Conservation (phyloP, 2,797 vertebrate species). For the Rhinichthys osculus region DNA sequence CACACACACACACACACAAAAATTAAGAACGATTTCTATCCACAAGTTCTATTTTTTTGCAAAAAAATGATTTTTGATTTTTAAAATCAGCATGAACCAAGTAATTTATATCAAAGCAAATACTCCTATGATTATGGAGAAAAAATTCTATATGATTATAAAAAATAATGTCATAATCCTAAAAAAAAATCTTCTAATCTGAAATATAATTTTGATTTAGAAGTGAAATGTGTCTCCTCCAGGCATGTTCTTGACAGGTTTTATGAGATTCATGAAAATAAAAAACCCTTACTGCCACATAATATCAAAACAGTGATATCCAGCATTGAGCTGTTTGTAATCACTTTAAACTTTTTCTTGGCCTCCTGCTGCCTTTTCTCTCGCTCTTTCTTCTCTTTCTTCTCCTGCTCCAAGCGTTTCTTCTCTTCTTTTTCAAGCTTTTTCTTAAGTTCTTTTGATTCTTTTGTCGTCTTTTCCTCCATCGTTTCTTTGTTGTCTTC, state of each 20-base stretch:
- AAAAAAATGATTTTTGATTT: not conserved
- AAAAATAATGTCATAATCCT: too few species aligned
- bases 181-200: too few species aligned
- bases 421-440: slow-evolving; percentile 77
- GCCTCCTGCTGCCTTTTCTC: slow-evolving; percentile 45
- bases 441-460: slow-evolving; percentile 62
- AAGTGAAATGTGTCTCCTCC: not conserved
- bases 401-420: slow-evolving; percentile 76
- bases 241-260: not conserved
- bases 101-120: not conserved
- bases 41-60: too few species aligned
- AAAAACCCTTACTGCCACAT: not conserved
- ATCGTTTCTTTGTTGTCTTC: not conserved
- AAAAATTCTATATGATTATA: too few species aligned
- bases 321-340: not conserved
- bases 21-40: too few species aligned
- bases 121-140: too few species aligned
- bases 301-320: not conserved
- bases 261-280: not conserved
- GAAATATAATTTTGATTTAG: not conserved
- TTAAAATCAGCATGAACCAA: not conserved
- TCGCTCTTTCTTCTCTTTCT: slow-evolving; percentile 76
- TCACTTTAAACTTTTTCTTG: slow-evolving; percentile 57
- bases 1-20: too few species aligned
- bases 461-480: slow-evolving; percentile 22